These are phyloP conservation scores for Mesorhabditis sp. DNA, from an alignment of 2,888 invertebrate genomes.

Conservation along the genomic window DNA sequence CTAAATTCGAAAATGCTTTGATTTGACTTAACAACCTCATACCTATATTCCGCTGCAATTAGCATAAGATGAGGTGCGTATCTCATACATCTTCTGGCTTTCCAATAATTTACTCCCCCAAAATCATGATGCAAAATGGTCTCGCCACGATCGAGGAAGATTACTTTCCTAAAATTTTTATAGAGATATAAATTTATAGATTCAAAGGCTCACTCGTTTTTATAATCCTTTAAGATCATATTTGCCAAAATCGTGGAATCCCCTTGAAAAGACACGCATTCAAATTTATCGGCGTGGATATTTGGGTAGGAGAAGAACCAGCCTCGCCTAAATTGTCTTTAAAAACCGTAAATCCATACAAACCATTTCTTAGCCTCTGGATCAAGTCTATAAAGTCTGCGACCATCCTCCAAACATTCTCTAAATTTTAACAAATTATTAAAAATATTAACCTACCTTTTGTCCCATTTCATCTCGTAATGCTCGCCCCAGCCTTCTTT, in stretches of 20 bases:
- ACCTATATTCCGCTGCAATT: conserved; percentile 72
- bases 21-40: conserved; percentile 21
- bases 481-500: conserved; percentile 76
- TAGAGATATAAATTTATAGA: not conserved
- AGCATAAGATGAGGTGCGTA: conserved; percentile 72
- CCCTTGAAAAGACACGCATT: conserved; percentile 71
- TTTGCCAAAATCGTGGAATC: conserved; percentile 42
- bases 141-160: conserved; percentile 70
- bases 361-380: not conserved
- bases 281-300: conserved; percentile 68
- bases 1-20: conserved; percentile 63
- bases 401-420: not conserved
- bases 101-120: conserved; percentile 79
- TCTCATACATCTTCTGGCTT: conserved; percentile 76
- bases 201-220: conserved; percentile 17
- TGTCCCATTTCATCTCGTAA: conserved; percentile 79
- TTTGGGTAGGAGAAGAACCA: conserved; percentile 74
- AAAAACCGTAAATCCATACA: no score
- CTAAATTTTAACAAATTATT: conserved; percentile 12
- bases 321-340: conserved; percentile 55
- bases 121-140: conserved; percentile 81
- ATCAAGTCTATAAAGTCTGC: not conserved
- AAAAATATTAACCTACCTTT: conserved; percentile 60
- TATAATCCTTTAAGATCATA: conserved; percentile 28
- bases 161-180: conserved; percentile 44